Base-by-base conservation (phyloP, 2,888 invertebrate species). In the Ariolimax columbianus region DNA sequence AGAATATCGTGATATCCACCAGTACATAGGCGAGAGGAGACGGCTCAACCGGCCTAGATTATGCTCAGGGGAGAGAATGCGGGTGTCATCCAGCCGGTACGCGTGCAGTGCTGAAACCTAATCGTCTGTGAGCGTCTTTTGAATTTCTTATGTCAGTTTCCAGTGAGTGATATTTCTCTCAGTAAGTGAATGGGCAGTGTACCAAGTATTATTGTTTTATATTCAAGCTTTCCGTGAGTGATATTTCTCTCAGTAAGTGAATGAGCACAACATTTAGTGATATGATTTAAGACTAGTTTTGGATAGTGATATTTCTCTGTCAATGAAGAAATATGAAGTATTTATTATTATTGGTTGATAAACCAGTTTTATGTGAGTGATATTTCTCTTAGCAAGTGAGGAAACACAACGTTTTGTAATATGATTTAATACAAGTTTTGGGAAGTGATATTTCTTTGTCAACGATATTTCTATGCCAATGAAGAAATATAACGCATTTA, bases 61-160 rank as follows among this genome's bases (percentile, higher is more conserved):
- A 51, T 51, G 75, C 51, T 33, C 75, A 75, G 2, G 73, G 73
- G 73, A 75, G 47, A 43, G 30, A 47, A 75, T 11, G 47, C 30
- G 47, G 73, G 73, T 75, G 73, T 75, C 43, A 30, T 72, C 4
- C 30, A 30, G 47, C 73, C 47, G 47, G 73, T 75, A 38, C 43
- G 43, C 43, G 6, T 75, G 43, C 47, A 30, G 73, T 75, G 73
- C 73, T 30, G 47, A 75, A 75, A 75, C 38, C 7, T 75, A 75
- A 33, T 47, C 47, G 47, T n/a, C 55, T 30, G 73, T 75, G 73
- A 75, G 73, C 47, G 47, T 47, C 73, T 75, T 75, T 75, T 47
- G 73, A 75, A 75, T 75, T 75, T 75, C 73, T 75, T 75, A 75
- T 75, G n/a, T 75, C 14, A 75, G 30, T 26, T 55, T 43, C 47